Evolutionary conservation across 2,113 vertebrate genomes (phyloP).

Genomic region (Numida meleagris): DNA sequence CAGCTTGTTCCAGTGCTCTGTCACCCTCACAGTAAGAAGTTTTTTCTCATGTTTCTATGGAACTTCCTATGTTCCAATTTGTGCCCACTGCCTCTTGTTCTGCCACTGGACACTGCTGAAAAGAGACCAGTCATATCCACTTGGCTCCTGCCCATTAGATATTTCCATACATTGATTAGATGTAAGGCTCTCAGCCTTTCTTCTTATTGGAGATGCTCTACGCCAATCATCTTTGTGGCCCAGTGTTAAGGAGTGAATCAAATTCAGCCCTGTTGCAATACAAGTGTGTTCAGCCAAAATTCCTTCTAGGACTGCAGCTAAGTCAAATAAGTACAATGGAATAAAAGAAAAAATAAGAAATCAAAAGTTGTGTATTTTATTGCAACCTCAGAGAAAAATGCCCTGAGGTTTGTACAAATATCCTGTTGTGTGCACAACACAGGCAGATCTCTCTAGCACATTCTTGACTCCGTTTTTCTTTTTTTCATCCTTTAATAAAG

Average conservation of each 20-base stretch:
- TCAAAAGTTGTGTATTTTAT: not conserved
- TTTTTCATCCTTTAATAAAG: constrained; percentile 2
- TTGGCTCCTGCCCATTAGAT: too few relatives aligned
- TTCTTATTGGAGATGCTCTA: too few relatives aligned
- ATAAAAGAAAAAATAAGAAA: not conserved
- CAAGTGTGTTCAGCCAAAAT: not conserved
- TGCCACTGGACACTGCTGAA: too few relatives aligned
- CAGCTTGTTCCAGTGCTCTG: too few relatives aligned
- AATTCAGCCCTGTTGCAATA: not conserved
- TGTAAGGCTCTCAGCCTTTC: too few relatives aligned
- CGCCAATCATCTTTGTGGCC: not conserved
- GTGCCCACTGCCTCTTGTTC: too few relatives aligned
- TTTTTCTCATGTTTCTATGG: too few relatives aligned
- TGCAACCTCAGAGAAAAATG: not conserved
- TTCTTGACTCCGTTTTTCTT: not conserved
- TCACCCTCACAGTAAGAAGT: too few relatives aligned
- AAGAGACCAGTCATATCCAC: too few relatives aligned
- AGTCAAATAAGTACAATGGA: not conserved
- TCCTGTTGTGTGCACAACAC: not conserved
- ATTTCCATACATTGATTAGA: too few relatives aligned
- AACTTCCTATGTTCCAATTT: too few relatives aligned
- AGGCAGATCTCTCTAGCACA: not conserved
- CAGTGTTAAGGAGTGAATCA: not conserved
- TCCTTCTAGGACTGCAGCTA: not conserved
- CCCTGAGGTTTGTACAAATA: not conserved